These are phyloP conservation scores for Trichonephila clavipes DNA, from an alignment of 1,140 invertebrate species.

Conservation along the genomic window DNA sequence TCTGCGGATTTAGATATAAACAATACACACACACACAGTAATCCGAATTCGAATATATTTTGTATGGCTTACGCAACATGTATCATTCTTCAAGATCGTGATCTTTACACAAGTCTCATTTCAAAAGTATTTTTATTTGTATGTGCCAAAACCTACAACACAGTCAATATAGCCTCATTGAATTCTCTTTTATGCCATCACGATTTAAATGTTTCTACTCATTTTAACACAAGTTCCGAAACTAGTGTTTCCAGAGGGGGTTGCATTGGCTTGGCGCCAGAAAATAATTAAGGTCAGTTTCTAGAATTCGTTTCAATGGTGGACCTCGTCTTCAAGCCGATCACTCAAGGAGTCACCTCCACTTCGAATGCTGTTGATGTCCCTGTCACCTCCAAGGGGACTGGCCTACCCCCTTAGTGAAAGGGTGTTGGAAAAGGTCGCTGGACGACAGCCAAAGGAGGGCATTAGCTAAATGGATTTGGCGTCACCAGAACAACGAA, in stretches of 20 bases:
- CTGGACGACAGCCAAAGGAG: not conserved
- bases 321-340: not conserved
- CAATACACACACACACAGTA: too few relatives aligned
- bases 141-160: too few relatives aligned
- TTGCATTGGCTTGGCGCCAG: not conserved
- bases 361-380: not conserved
- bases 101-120: too few relatives aligned
- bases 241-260: not conserved
- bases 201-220: not conserved
- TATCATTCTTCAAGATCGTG: too few relatives aligned
- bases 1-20: too few relatives aligned
- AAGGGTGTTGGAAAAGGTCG: not conserved
- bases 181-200: not conserved
- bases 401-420: not conserved
- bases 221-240: not conserved
- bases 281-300: constrained; percentile 35
- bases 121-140: too few relatives aligned
- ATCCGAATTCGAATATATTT: too few relatives aligned
- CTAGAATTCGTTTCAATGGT: not conserved
- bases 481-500: constrained; percentile 18
- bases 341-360: not conserved
- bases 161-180: not conserved
- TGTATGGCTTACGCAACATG: too few relatives aligned
- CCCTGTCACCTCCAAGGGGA: not conserved
- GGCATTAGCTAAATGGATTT: constrained; percentile 36